A percentile compares a stretch with the other conserved stretches of the same genome.
These are phyloP conservation scores for Onychomys torridus DNA, from an alignment of 2,797 vertebrate genomes.

Conservation along the genomic window DNA sequence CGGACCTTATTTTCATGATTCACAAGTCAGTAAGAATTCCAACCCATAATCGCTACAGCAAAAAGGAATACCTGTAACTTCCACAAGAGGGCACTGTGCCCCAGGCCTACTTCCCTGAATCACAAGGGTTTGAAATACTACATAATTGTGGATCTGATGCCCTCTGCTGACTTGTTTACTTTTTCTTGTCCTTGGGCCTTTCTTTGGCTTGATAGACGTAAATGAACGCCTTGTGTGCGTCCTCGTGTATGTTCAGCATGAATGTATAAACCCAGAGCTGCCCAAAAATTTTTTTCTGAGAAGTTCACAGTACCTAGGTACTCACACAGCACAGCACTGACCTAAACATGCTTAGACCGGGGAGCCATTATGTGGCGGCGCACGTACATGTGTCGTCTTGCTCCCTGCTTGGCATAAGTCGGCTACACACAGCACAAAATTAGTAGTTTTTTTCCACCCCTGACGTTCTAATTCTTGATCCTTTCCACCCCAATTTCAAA, in stretches of 20 bases:
- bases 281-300: not conserved
- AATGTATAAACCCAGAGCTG: not conserved
- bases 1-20: not conserved
- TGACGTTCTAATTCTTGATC: not conserved
- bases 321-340: not conserved
- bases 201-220: constrained; percentile 38
- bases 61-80: constrained; percentile 19
- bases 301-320: not conserved
- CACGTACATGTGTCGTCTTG: not conserved
- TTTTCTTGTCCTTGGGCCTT: constrained; percentile 53
- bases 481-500: not conserved
- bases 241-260: not conserved
- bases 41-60: not conserved
- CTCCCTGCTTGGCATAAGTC: not conserved
- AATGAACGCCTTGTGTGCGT: not conserved
- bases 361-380: not conserved
- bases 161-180: constrained; percentile 76
- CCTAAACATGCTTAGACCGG: not conserved
- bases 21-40: constrained; percentile 43
- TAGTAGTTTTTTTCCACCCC: not conserved
- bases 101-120: not conserved
- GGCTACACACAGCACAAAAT: not conserved
- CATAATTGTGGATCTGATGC: constrained; percentile 60
- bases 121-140: not conserved
- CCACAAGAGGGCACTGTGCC: constrained; percentile 77